Percentiles rank a stretch among this genome's conserved stretches.
phyloP scores from a whole-genome alignment of 2,113 vertebrate genomes.

The Taurulus bubalis region DNA sequence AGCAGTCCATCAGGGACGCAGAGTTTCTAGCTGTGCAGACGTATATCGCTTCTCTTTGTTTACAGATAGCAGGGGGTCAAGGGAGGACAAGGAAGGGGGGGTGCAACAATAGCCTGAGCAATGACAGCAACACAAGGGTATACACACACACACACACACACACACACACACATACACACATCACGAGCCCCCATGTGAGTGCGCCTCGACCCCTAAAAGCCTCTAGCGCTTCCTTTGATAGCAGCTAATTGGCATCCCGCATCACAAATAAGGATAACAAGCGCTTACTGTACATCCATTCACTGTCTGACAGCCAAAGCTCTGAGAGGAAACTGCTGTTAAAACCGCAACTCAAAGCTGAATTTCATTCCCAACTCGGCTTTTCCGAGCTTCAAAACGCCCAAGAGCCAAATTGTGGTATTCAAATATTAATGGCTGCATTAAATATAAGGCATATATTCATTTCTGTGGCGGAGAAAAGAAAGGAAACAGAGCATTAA shows the following conservation, averaged over 20 bases:
- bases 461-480: conserved; percentile 17
- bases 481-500: conserved; percentile 3
- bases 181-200: background rate
- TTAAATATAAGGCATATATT: conserved; percentile 57
- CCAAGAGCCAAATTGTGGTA: conserved; percentile 20
- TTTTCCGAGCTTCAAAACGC: conserved; percentile 43
- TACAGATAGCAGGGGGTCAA: conserved; percentile 42
- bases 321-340: conserved; percentile 24
- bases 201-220: conserved; percentile 24
- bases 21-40: conserved; percentile 22
- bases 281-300: conserved; percentile 8
- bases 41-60: conserved; percentile 42
- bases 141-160: background rate
- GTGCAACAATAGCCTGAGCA: background rate
- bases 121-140: conserved; percentile 12
- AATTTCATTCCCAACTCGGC: conserved; percentile 22
- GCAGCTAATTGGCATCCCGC: conserved; percentile 51
- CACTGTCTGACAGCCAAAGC: conserved; percentile 27
- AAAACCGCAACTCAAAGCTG: conserved; percentile 34
- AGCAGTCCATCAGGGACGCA: conserved; percentile 49
- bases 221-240: conserved; percentile 20
- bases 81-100: conserved; percentile 22
- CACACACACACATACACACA: background rate
- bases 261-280: conserved; percentile 41
- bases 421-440: conserved; percentile 65